Base-by-base conservation (phyloP, 2,888 invertebrate genomes). In the Orthosia incerta region DNA sequence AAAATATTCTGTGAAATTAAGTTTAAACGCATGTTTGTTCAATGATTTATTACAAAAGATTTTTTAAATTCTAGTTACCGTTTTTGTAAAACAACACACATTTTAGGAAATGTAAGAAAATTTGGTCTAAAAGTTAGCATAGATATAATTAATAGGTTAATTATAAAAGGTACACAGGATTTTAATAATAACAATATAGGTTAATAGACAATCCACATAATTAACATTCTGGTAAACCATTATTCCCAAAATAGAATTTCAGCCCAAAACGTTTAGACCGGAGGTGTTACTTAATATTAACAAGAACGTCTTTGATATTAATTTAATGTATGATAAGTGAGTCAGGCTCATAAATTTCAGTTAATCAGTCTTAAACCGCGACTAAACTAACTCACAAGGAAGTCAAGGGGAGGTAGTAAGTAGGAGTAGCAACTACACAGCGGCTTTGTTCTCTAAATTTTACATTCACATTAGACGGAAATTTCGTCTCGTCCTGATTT, bases 401-500 rank as follows among this genome's bases (percentile, higher is more conserved):
- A 87, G 88, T 89, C 89, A 90, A 89, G 90, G 90, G 91, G 89
- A 90, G 89, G 89, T 88, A 85, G 87, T 86, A 88, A 39, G 39
- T 39, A 39, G 39, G 39, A 39, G 39, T 84, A 79, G 83, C 86
- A 91, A 92, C 92, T 92, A 93, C 87, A 88, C 57, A 75, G 87
- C 81, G 90, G 90, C 89, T 91, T 93, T 92, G 92, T 93, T 92
- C 91, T 88, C 88, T 91, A 90, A 93, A 94, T 94, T 94, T 93
- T 93, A 93, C 93, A 94, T 93, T 93, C 91, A 89, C 92, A 91
- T 93, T 93, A 94, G 91, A 90, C 89, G 91, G 91, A 92, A 94
- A 94, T 93, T 94, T 92, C 91, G 93, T 92, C 91, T 92, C 88
- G 87, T 89, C 80, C 90, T 94, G 94, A 94, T 95, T 95, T 94